Base-by-base conservation (phyloP, 2,113 vertebrate species). In the Alexandromys fortis region DNA sequence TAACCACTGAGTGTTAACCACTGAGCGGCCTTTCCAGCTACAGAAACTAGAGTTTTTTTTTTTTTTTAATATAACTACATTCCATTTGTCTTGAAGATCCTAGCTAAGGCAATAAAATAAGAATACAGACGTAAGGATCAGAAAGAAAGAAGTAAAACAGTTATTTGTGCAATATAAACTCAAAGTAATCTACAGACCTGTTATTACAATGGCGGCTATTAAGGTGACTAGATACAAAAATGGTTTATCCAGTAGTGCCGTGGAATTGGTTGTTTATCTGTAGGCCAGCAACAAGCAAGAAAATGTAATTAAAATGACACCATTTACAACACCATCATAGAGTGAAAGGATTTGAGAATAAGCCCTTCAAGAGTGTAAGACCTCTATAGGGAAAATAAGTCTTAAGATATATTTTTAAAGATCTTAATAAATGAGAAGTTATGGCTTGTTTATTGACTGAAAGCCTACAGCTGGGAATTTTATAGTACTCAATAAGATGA, bases 341-440 rank as follows among this genome's bases (percentile, higher is more conserved):
- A 94, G 85, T 82, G 47, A 28, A 86, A 75, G 26, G 16, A 75
- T 81, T 91, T 91, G n/a, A 94, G 61, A 76, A 81, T 89, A 89
- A 95, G 49, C 45, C 38, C n/a, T 83, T 24, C 21, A 90, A 88
- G 92, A 82, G 30, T 61, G 1, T 61, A 81, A 95, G 52, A 22
- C 26, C 5, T 73, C 13, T 68, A 49, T 55, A 83, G n/a, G 35
- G 33, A 91, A 86, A 83, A 95, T 42, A 87, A 87, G 12, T 47
- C n/a, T 77, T 78, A 77, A 58, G 26, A 94, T 58, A 86, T 49
- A 92, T 67, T 67, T 91, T 90, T 42, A 45, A 82, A 94, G n/a
- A 82, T 73, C 8, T 82, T 91, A 91, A 96, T 63, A 75, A 94
- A 70, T 93, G 16, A 11, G 38, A 89, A 97, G 65, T 86, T 85